Evolutionary conservation across 1,140 invertebrate genomes (phyloP).

Genomic region (Asbolus verrucosus): DNA sequence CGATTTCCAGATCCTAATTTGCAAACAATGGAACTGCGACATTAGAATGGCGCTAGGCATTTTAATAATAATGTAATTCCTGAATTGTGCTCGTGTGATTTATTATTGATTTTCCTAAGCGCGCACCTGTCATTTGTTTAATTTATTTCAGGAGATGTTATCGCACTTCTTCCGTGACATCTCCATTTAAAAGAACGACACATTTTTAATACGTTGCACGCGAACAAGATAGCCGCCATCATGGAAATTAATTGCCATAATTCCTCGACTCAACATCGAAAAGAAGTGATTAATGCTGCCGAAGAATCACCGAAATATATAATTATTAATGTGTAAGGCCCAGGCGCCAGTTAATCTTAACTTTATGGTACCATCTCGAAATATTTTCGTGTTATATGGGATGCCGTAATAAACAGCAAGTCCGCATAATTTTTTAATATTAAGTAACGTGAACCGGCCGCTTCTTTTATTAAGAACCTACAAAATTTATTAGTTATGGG

Average conservation of each 20-base stretch:
- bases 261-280: conserved; percentile 19
- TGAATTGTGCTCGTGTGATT: not conserved
- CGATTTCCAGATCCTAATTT: no score
- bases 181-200: conserved; percentile 11
- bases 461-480: no score
- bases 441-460: conserved; percentile 8
- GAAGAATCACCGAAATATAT: conserved; percentile 30
- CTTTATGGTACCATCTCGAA: no score
- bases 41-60: conserved; percentile 10
- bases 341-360: conserved; percentile 18
- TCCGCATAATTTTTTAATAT: conserved; percentile 21
- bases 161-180: conserved; percentile 24
- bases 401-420: conserved; percentile 3
- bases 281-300: conserved; percentile 26
- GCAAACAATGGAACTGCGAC: conserved; percentile 12
- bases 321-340: conserved; percentile 18
- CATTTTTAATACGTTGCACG: conserved; percentile 19
- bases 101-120: conserved; percentile 24
- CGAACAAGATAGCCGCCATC: no score
- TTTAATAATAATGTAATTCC: conserved; percentile 5
- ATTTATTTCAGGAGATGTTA: conserved; percentile 22
- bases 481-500: conserved; percentile 14
- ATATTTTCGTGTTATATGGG: not conserved
- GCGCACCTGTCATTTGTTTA: conserved; percentile 32
- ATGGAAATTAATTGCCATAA: conserved; percentile 19